These are phyloP conservation scores for Mus spicilegus DNA, from an alignment of 2,113 vertebrate species.

Conservation along the genomic window DNA sequence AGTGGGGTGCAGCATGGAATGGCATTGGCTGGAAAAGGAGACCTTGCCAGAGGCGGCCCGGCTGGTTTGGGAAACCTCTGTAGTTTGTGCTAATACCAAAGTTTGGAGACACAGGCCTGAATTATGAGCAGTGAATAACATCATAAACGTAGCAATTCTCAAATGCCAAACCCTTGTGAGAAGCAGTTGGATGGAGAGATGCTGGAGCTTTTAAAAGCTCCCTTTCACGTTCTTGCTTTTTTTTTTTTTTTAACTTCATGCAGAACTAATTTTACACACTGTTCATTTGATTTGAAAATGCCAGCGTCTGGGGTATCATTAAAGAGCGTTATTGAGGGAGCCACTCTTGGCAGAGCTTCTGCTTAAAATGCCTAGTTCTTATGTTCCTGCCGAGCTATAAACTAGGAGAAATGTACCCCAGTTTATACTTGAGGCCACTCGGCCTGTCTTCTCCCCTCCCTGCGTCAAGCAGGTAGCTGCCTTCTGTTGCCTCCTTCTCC, in stretches of 20 bases:
- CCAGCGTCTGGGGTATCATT: constrained; percentile 83
- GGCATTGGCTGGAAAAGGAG: constrained; percentile 63
- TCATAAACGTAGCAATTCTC: constrained; percentile 83
- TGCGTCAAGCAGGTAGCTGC: constrained; percentile 51
- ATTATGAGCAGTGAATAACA: constrained; percentile 82
- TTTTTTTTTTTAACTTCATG: constrained; percentile 81
- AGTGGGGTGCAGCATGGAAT: constrained; percentile 47
- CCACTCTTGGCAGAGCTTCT: constrained; percentile 76
- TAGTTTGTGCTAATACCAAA: constrained; percentile 78
- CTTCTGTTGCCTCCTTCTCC: constrained; percentile 47
- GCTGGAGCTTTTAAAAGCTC: constrained; percentile 84
- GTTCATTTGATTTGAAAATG: constrained; percentile 88
- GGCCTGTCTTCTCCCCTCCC: neutral
- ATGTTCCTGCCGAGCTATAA: constrained; percentile 58
- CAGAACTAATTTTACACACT: constrained; percentile 88
- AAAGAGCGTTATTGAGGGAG: constrained; percentile 85
- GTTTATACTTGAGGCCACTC: neutral
- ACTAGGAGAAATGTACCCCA: neutral
- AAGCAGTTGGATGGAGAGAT: constrained; percentile 84
- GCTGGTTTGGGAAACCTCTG: constrained; percentile 76
- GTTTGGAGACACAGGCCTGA: constrained; percentile 82
- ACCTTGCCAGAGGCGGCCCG: constrained; percentile 76
- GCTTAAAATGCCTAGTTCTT: constrained; percentile 78
- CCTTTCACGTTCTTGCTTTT: constrained; percentile 78
- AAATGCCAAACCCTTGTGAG: constrained; percentile 85